These are phyloP conservation scores for Amiota minor DNA, from an alignment of 2,888 invertebrate species.

Conservation along the genomic window DNA sequence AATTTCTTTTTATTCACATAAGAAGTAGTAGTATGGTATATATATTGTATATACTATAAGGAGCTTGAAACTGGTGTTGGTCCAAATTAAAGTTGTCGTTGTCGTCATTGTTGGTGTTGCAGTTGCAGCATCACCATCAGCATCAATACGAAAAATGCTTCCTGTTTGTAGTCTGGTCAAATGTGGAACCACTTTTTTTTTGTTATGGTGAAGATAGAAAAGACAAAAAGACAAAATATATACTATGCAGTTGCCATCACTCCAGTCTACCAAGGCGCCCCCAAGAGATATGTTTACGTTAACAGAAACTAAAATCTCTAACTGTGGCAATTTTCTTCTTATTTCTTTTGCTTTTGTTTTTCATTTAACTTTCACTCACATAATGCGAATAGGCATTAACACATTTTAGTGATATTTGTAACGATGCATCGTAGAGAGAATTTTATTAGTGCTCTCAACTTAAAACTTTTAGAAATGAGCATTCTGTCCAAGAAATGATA, in stretches of 20 bases:
- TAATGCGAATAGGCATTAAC: no score
- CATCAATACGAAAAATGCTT: conserved; percentile 48
- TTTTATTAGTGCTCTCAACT: no score
- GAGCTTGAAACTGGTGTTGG: conserved; percentile 4
- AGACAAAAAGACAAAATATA: neutral
- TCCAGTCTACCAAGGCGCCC: neutral
- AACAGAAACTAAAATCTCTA: neutral
- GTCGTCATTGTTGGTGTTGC: neutral
- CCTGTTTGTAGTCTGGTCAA: conserved; percentile 58
- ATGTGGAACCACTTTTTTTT: conserved; percentile 35
- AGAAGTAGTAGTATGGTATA: neutral
- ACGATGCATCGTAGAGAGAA: no score
- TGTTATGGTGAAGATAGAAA: neutral
- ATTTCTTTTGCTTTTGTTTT: no score
- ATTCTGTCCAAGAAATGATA: no score
- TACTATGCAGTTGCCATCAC: no score
- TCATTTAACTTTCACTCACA: no score
- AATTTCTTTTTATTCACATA: neutral
- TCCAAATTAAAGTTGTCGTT: neutral
- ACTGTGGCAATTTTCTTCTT: neutral
- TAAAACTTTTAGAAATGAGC: no score
- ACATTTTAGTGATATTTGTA: no score
- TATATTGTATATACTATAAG: neutral
- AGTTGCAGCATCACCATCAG: conserved; percentile 49
- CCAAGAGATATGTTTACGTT: conserved; percentile 4